Conservation (phyloP, 2,888 invertebrate species). For the Oasisia sp. region DNA sequence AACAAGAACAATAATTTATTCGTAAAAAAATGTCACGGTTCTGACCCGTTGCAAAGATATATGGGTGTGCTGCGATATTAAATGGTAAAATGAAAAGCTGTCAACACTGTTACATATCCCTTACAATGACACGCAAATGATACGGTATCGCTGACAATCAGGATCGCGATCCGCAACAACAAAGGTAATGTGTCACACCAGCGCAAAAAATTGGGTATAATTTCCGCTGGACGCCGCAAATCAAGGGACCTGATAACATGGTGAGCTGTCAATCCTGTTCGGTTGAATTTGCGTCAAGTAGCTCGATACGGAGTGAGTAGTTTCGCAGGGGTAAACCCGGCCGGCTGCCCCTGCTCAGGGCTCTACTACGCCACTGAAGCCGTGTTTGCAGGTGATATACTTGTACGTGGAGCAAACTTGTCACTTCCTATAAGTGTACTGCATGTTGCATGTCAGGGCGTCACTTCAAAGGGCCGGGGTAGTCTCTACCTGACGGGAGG, state of each 20-base stretch:
- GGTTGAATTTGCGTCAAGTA: background rate
- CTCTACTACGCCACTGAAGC: background rate
- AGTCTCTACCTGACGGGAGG: background rate
- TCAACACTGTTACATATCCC: background rate
- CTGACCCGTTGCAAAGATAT: background rate
- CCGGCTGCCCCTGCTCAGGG: background rate
- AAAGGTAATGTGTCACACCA: background rate
- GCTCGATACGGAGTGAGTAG: background rate
- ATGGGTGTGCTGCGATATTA: background rate
- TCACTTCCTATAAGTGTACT: conserved; percentile 17
- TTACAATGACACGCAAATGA: conserved; percentile 8
- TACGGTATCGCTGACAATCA: background rate
- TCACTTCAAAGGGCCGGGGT: background rate
- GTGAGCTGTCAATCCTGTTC: background rate
- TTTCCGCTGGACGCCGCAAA: conserved; percentile 3
- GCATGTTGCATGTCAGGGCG: background rate
- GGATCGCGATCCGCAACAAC: background rate
- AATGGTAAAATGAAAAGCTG: background rate
- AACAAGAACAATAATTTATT: background rate
- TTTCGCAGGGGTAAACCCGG: background rate
- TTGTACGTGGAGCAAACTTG: conserved; percentile 13
- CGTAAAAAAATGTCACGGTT: background rate
- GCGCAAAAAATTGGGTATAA: background rate
- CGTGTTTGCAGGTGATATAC: background rate
- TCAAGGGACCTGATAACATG: background rate